A percentile compares a stretch with the other conserved stretches of the same genome.
phyloP scores from a whole-genome alignment of 2,888 invertebrate genomes.

The Eilema griseolum region DNA sequence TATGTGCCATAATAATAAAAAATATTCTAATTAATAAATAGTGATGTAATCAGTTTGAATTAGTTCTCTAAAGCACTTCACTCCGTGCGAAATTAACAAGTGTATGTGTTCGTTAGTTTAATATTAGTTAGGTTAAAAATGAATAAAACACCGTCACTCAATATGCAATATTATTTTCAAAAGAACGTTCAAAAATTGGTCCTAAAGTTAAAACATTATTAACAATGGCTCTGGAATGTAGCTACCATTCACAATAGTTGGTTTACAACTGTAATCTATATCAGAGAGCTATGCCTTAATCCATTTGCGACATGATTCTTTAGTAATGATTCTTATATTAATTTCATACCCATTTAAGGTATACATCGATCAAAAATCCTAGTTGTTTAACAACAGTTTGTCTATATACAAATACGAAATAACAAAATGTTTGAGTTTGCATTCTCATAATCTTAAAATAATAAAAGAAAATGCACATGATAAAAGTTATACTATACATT shows the following conservation, averaged over 20 bases:
- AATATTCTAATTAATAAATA: constrained; percentile 16
- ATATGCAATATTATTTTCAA: constrained; percentile 87
- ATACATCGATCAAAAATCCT: constrained; percentile 57
- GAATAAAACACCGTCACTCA: constrained; percentile 70
- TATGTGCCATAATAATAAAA: constrained; percentile 58
- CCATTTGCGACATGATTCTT: constrained; percentile 33
- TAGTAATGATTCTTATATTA: constrained; percentile 40
- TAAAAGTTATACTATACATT: constrained; percentile 52
- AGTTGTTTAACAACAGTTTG: constrained; percentile 68
- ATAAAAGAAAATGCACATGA: constrained; percentile 47
- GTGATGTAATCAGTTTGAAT: background rate
- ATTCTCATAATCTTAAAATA: constrained; percentile 38
- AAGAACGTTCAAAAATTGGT: constrained; percentile 87
- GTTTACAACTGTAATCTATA: constrained; percentile 66
- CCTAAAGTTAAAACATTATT: constrained; percentile 86
- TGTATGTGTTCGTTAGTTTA: constrained; percentile 29
- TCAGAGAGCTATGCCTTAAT: constrained; percentile 74
- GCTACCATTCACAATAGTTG: constrained; percentile 76
- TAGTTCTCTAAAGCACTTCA: constrained; percentile 70
- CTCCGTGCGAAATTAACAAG: constrained; percentile 56
- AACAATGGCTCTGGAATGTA: constrained; percentile 87
- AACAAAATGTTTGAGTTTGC: constrained; percentile 46
- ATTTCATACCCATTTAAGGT: constrained; percentile 47
- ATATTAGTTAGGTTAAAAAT: constrained; percentile 35
- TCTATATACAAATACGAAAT: constrained; percentile 53